Percentiles rank a stretch among this genome's conserved stretches.
phyloP scores from a whole-genome alignment of 2,113 vertebrate genomes.

The Amblyornis subalaris region DNA sequence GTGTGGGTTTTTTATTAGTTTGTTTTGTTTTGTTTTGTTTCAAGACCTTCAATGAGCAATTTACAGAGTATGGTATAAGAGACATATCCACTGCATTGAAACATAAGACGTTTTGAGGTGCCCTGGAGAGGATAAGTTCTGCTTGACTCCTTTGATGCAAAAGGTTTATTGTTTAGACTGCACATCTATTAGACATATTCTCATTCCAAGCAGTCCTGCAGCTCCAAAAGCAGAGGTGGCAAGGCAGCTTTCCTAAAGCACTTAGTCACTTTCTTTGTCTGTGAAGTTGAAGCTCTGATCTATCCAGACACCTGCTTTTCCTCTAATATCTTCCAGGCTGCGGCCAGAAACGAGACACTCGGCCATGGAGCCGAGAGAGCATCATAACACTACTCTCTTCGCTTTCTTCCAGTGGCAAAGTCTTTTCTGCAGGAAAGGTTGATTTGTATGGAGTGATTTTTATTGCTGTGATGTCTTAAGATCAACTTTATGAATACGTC shows the following conservation, averaged over 20 bases:
- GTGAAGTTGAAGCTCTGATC: not conserved
- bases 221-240: not conserved
- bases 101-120: not conserved
- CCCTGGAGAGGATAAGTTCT: not conserved
- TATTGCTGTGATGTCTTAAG: not conserved
- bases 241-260: not conserved
- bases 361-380: not conserved
- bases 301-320: not conserved
- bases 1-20: not conserved
- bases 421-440: not conserved
- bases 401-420: not conserved
- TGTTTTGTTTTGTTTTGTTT: not conserved
- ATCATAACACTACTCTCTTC: not conserved
- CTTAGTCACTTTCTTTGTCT: not conserved
- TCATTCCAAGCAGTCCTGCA: not conserved
- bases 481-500: not conserved
- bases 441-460: not conserved
- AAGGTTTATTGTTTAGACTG: not conserved
- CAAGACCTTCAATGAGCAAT: not conserved
- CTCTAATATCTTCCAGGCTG: not conserved
- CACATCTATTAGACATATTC: not conserved
- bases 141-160: not conserved
- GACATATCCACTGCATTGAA: not conserved
- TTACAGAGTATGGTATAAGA: not conserved
- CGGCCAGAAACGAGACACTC: not conserved